phyloP scores from a whole-genome alignment of 2,888 invertebrate genomes.

The Diarsia rubi region DNA sequence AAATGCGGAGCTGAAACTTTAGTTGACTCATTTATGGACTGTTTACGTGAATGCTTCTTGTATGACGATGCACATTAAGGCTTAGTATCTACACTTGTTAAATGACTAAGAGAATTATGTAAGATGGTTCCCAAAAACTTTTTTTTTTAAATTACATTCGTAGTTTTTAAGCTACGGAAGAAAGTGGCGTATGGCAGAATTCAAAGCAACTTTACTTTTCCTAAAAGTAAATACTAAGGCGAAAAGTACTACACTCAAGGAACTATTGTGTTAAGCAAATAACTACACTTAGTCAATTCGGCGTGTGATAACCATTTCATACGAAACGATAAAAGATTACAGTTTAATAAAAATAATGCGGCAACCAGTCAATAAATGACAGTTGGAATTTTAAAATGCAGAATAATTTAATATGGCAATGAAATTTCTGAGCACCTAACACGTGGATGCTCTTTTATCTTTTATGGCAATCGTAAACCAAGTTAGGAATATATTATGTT shows the following conservation, averaged over 20 bases:
- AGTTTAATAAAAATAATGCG: not conserved
- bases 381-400: not conserved
- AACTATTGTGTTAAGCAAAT: not conserved
- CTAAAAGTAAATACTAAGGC: not conserved
- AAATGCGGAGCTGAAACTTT: not conserved
- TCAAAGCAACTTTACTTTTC: not conserved
- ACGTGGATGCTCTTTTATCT: slow-evolving; percentile 22
- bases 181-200: not conserved
- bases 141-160: too few relatives aligned
- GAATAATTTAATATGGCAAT: slow-evolving; percentile 1
- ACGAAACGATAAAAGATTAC: not conserved
- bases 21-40: not conserved
- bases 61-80: not conserved
- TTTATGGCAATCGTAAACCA: slow-evolving; percentile 14
- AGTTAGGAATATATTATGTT: not conserved
- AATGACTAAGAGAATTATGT: too few relatives aligned
- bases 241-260: not conserved
- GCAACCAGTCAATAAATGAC: not conserved
- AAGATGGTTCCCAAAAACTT: too few relatives aligned
- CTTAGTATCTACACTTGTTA: not conserved
- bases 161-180: too few relatives aligned
- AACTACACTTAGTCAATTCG: too few relatives aligned
- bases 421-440: not conserved
- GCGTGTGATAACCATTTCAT: not conserved
- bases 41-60: not conserved